A percentile compares a stretch with the other conserved stretches of the same genome.
phyloP scores from a whole-genome alignment of 2,797 vertebrate species.

The Okamejei kenojei region DNA sequence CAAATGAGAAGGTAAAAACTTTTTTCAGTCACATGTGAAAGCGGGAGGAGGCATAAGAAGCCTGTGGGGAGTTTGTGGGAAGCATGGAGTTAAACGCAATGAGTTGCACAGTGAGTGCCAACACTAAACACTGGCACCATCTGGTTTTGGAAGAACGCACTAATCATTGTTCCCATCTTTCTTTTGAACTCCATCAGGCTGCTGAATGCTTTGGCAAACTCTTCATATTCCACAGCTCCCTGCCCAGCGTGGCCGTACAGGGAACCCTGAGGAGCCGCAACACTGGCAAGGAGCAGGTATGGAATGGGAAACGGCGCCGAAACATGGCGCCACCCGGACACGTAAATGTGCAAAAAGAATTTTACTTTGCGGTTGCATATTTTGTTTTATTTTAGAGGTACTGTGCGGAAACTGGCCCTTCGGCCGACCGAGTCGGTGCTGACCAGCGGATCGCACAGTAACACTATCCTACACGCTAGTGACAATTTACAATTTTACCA shows the following conservation, averaged over 20 bases:
- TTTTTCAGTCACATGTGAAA: too few relatives aligned
- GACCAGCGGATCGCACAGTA: too few relatives aligned
- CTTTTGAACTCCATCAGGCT: constrained; percentile 45
- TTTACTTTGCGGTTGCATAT: too few relatives aligned
- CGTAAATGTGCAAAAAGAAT: too few relatives aligned
- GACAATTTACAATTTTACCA: too few relatives aligned
- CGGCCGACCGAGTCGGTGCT: too few relatives aligned
- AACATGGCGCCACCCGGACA: too few relatives aligned
- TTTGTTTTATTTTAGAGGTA: too few relatives aligned
- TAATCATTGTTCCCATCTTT: not conserved
- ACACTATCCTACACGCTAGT: too few relatives aligned
- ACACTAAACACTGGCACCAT: not conserved
- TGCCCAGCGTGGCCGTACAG: constrained; percentile 50
- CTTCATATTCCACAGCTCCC: constrained; percentile 62
- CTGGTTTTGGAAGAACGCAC: not conserved
- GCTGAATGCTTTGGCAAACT: constrained; percentile 61
- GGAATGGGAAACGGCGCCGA: not conserved
- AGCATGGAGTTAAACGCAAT: not conserved
- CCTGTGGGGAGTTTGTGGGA: not conserved
- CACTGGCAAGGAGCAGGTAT: constrained; percentile 59
- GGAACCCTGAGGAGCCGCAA: constrained; percentile 42
- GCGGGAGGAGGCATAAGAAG: too few relatives aligned
- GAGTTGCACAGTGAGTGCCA: not conserved
- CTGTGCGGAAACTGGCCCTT: too few relatives aligned
- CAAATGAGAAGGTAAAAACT: too few relatives aligned